Evolutionary conservation across 1,140 invertebrate species (phyloP).

Genomic region (Drosophila subobscura): DNA sequence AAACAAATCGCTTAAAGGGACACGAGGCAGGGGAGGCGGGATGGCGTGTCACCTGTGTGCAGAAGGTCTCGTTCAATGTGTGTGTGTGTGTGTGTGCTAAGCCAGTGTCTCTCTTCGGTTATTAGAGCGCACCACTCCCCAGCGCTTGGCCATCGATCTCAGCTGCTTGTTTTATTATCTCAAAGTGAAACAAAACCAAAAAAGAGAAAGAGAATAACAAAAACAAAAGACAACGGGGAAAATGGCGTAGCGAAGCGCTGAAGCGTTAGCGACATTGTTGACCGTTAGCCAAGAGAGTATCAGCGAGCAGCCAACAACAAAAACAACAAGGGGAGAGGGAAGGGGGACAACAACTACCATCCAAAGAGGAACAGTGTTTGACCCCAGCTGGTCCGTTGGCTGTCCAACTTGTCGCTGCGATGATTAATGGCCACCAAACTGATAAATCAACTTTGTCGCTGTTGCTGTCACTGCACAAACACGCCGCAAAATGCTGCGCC

Average conservation of each 20-base stretch:
- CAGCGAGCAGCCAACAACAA: not conserved
- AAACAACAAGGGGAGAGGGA: not conserved
- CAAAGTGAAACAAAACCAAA: constrained; percentile 18
- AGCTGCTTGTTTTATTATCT: constrained; percentile 51
- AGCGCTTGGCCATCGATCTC: constrained; percentile 1
- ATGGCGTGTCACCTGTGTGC: not conserved
- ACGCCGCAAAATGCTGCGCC: constrained; percentile 76
- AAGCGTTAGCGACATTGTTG: constrained; percentile 78
- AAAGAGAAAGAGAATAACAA: constrained; percentile 14
- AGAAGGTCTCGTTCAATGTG: not conserved
- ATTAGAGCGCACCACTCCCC: constrained; percentile 25
- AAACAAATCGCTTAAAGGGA: constrained; percentile 20
- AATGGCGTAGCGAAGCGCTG: constrained; percentile 74
- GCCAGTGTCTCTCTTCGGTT: constrained; percentile 50
- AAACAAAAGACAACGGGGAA: constrained; percentile 24
- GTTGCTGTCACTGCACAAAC: constrained; percentile 81
- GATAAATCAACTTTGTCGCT: constrained; percentile 82
- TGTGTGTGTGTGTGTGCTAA: constrained; percentile 11
- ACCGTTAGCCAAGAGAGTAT: constrained; percentile 36
- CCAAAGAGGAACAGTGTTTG: constrained; percentile 55
- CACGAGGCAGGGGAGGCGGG: not conserved
- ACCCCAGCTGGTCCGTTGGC: constrained; percentile 79
- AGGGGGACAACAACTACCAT: constrained; percentile 11
- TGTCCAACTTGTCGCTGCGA: constrained; percentile 81
- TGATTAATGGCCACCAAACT: constrained; percentile 82